Base-by-base conservation (phyloP, 2,888 invertebrate genomes). In the Corythucha ciliata region DNA sequence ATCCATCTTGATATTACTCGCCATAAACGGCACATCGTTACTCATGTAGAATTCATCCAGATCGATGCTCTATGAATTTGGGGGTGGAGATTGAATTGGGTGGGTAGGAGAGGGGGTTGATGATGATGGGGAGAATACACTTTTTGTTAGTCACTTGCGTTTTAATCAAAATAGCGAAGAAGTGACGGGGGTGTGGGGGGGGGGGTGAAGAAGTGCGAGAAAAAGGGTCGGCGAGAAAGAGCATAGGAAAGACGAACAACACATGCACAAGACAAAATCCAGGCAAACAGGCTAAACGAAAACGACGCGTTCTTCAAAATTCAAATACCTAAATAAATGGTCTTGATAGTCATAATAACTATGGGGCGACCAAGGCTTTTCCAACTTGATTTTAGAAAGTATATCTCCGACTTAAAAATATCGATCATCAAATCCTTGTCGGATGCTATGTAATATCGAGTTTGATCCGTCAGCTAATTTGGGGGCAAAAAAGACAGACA, bases 311-410 rank as follows among this genome's bases (percentile, higher is more conserved):
- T n/a, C n/a, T n/a, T n/a, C n/a, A n/a, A n/a, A n/a, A n/a, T n/a
- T n/a, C n/a, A n/a, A n/a, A 63, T 83, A 90, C 91, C 91, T 86
- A 91, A 77, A 70, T 90, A 86, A 69, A 83, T 77, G 72, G 81
- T 81, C 77, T 84, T 83, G 75, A 87, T 78, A 68, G 83, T 82
- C 76, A 94, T 80, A 61, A 91, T 87, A 70, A 94, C 87, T 67
- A 92, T 80, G 57, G 98, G 97, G 65, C 97, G 80, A 65, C 98
- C 98, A 68, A 94, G 80, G 73, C 89, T 89, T 76, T 90, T 90
- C 97, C 97, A 98, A 72, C 90, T 90, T 65, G 88, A 89, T 77
- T 96, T 93, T 76, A 96, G 81, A 79, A 93, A 94, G 77, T 91
- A 87, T 68, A 96, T 86, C 76, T 96, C 93, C 64, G 89, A 88